Conservation (phyloP, 2,888 invertebrate species). For the Ctena decussata region DNA sequence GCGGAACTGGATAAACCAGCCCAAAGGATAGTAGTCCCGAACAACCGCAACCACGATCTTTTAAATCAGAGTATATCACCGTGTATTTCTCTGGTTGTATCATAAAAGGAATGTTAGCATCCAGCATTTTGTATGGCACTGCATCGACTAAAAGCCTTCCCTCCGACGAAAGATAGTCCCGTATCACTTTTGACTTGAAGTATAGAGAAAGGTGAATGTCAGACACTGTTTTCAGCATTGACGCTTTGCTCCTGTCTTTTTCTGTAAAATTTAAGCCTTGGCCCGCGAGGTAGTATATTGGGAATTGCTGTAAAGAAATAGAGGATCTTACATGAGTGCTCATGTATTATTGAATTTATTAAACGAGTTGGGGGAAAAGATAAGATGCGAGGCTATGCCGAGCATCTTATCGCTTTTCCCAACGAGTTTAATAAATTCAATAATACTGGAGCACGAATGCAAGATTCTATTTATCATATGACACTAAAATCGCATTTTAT, state of each 20-base stretch:
- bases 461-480: no score
- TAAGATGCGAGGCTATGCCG: no score
- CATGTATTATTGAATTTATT: no score
- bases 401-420: no score
- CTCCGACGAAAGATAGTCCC: neutral
- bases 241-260: neutral
- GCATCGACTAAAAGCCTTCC: neutral
- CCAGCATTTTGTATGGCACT: neutral
- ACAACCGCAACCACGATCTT: neutral
- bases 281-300: neutral
- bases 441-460: no score
- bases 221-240: neutral
- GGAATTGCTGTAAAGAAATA: neutral
- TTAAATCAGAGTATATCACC: neutral
- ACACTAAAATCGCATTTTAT: no score
- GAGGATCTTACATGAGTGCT: no score
- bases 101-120: neutral
- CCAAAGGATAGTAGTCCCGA: neutral
- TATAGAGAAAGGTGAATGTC: neutral
- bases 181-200: neutral
- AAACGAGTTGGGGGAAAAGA: no score
- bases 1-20: neutral
- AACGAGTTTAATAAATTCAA: no score
- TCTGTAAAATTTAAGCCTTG: neutral
- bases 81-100: neutral